Evolutionary conservation across 53 echinoderm and acorn worm species (phyloP), one percentile per base, ranked within the genome.

Genomic region (Patiria pectinifera): DNA sequence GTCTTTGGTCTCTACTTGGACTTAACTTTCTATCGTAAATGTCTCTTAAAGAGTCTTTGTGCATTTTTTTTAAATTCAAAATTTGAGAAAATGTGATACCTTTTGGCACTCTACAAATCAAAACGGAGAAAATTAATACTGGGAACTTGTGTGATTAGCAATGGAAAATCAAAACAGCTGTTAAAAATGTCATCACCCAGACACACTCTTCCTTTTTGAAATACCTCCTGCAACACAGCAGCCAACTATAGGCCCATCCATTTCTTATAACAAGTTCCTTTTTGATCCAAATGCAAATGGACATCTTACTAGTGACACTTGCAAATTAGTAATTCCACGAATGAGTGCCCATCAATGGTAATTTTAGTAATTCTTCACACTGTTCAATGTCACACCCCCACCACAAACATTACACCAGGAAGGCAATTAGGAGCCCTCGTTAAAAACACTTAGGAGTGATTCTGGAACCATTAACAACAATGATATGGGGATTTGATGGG

Each of bases 401-500:
- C 66, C 66, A 66, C 66, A 66, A 66, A 18, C 66, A 66, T 66
- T 18, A 66, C 66, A 66, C 66, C 2, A 6, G 3, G 66, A 0
- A 14, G 0, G 0, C 74, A 74, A 10, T 74, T 21, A 66, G 4
- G 3, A 74, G 23, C 24, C 74, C 22, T 74, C 74, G 21, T 74
- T 74, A 74, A 23, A 21, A 74, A 24, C 24, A 74, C 24, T 74
- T 24, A 74, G 66, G 13, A 66, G 74, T 74, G 24, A 74, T 74
- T 74, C 74, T n/a, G 2, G 74, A 21, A n/a, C 74, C 74, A 74
- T 74, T 74, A 74, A 21, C 24, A 74, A 23, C 74, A 74, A 74
- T 74, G 74, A 74, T 74, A 74, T 53, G 53, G 74, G 22, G 11
- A 74, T 74, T 74, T 74, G 74, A n/a, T 74, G 74, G 74, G 22